A percentile compares a stretch with the other conserved stretches of the same genome.
Evolutionary conservation across 30 jellyfish, hydroid and myxozoan species (phyloP).

Genomic region (Aurelia sp.): DNA sequence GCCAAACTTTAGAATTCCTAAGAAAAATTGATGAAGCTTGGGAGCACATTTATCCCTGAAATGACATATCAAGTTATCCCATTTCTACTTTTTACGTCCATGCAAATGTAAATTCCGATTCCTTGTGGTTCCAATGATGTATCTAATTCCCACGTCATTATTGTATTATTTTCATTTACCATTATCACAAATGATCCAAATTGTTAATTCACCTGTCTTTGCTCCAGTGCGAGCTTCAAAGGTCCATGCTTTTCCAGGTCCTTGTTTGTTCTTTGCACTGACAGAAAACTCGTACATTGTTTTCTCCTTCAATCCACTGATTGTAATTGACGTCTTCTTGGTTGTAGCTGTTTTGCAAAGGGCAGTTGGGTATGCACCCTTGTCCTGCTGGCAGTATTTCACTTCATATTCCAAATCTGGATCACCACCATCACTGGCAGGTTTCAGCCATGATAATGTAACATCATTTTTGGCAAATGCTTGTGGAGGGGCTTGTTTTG

Average conservation of each 20-base stretch:
- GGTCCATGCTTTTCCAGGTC: background rate
- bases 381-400: constrained; percentile 9
- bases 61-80: no score
- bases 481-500: constrained; percentile 1
- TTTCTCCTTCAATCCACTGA: constrained; percentile 22
- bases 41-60: no score
- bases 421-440: constrained; percentile 48
- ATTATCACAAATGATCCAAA: no score
- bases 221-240: no score
- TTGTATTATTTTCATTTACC: no score
- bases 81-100: no score
- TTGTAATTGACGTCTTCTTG: constrained; percentile 11
- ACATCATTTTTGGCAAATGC: background rate
- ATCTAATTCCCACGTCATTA: no score
- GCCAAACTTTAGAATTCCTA: no score
- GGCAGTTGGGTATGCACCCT: background rate
- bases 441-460: constrained; percentile 28
- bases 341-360: constrained; percentile 13
- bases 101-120: no score
- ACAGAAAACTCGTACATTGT: constrained; percentile 14
- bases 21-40: no score
- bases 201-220: background rate
- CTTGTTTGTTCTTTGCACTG: constrained; percentile 22
- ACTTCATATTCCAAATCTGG: constrained; percentile 20
- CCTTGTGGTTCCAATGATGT: no score